A percentile compares a stretch with the other conserved stretches of the same genome.
Evolutionary conservation across 2,797 vertebrate genomes (phyloP).

Genomic region (Huso huso): DNA sequence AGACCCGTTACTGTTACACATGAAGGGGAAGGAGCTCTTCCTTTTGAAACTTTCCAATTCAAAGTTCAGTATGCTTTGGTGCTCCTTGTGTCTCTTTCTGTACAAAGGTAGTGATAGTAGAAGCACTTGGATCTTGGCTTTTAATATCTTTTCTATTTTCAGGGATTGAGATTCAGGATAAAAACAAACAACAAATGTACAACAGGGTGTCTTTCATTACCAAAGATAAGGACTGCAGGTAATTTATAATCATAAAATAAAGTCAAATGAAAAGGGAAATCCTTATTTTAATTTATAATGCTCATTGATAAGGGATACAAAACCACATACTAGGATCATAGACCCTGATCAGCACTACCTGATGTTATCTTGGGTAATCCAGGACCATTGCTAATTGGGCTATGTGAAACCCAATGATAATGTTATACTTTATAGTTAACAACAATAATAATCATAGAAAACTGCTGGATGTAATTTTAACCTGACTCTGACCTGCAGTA

Average conservation of each 20-base stretch:
- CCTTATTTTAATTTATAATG: background rate
- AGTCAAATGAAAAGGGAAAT: background rate
- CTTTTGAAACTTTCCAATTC: too few relatives aligned
- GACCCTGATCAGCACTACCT: background rate
- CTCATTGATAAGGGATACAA: too few relatives aligned
- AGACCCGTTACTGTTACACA: too few relatives aligned
- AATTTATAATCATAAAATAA: constrained; percentile 20
- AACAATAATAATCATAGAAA: too few relatives aligned
- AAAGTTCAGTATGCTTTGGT: too few relatives aligned
- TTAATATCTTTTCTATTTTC: constrained; percentile 16
- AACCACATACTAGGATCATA: too few relatives aligned
- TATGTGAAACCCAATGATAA: too few relatives aligned
- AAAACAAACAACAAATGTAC: constrained; percentile 52
- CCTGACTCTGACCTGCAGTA: background rate
- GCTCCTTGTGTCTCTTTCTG: constrained; percentile 7
- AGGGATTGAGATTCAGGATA: constrained; percentile 68
- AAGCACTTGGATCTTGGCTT: constrained; percentile 1
- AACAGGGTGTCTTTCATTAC: constrained; percentile 77
- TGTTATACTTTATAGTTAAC: too few relatives aligned
- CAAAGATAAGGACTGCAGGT: constrained; percentile 53
- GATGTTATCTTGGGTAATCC: background rate
- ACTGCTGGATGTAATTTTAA: background rate
- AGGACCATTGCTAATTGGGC: too few relatives aligned
- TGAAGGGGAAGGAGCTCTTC: too few relatives aligned
- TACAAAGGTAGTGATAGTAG: too few relatives aligned